A percentile compares a stretch with the other conserved stretches of the same genome.
phyloP scores from a whole-genome alignment of 1,140 invertebrate genomes.

The Eriosoma lanigerum region DNA sequence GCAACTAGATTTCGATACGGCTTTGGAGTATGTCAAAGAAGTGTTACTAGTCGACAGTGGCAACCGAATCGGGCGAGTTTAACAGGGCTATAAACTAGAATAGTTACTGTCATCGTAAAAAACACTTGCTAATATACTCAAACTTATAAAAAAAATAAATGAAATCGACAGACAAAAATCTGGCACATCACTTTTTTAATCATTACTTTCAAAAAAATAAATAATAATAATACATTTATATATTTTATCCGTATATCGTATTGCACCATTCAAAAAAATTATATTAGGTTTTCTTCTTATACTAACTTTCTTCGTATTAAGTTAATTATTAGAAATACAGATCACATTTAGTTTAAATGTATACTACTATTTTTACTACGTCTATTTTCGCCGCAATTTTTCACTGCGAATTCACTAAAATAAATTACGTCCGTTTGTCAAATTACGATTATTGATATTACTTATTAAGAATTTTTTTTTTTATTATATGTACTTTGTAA shows the following conservation, averaged over 20 bases:
- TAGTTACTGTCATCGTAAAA: constrained; percentile 35
- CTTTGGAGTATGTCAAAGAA: constrained; percentile 47
- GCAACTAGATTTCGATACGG: constrained; percentile 49
- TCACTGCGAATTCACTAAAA: too few relatives aligned
- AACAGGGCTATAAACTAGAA: constrained; percentile 33
- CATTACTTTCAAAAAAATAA: constrained; percentile 30
- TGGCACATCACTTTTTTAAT: constrained; percentile 36
- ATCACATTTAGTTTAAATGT: too few relatives aligned
- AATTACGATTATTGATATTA: too few relatives aligned
- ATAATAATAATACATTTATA: neutral
- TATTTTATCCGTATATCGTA: neutral
- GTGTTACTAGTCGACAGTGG: constrained; percentile 44
- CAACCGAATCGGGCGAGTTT: constrained; percentile 41
- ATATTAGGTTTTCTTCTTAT: neutral
- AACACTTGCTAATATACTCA: neutral
- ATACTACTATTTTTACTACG: too few relatives aligned
- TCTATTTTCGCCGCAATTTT: too few relatives aligned
- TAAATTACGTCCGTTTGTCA: too few relatives aligned
- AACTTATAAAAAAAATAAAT: constrained; percentile 18
- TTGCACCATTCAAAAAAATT: neutral
- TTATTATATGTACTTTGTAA: too few relatives aligned
- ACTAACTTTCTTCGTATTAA: neutral
- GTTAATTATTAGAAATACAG: too few relatives aligned
- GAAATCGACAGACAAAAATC: constrained; percentile 33
- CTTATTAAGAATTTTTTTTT: too few relatives aligned